Conservation (phyloP, 2,113 vertebrate genomes). For the Hippocampus zosterae region DNA sequence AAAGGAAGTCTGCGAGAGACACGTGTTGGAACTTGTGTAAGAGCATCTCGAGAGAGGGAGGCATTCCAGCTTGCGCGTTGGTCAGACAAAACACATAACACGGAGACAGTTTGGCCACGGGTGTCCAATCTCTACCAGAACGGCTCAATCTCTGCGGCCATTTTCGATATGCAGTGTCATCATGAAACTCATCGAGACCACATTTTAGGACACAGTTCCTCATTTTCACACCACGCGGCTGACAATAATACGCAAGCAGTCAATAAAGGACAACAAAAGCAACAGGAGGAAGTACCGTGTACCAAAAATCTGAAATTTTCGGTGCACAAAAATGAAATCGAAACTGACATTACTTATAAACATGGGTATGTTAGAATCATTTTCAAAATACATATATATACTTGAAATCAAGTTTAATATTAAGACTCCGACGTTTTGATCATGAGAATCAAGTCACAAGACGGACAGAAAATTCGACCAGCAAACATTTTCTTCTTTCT, state of each 20-base stretch:
- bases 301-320: background rate
- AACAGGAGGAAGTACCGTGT: constrained; percentile 14
- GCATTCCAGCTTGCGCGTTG: constrained; percentile 41
- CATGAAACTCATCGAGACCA: background rate
- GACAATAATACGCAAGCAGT: constrained; percentile 36
- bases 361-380: too few species aligned
- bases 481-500: too few species aligned
- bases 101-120: background rate
- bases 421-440: too few species aligned
- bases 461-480: too few species aligned
- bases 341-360: too few species aligned
- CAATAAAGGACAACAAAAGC: constrained; percentile 18
- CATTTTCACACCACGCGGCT: constrained; percentile 34
- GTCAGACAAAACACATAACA: constrained; percentile 33
- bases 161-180: background rate
- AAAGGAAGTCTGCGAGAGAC: constrained; percentile 15
- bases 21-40: constrained; percentile 50
- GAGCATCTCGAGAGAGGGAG: constrained; percentile 21
- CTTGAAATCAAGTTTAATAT: too few species aligned
- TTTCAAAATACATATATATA: too few species aligned
- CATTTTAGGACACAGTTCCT: constrained; percentile 37
- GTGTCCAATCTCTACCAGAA: background rate
- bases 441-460: too few species aligned
- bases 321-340: too few species aligned
- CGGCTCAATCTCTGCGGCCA: background rate